Evolutionary conservation across 30 jellyfish, hydroid and myxozoan species (phyloP), one percentile per base, ranked within the genome.

Genomic region (Nemopilema nomurai): DNA sequence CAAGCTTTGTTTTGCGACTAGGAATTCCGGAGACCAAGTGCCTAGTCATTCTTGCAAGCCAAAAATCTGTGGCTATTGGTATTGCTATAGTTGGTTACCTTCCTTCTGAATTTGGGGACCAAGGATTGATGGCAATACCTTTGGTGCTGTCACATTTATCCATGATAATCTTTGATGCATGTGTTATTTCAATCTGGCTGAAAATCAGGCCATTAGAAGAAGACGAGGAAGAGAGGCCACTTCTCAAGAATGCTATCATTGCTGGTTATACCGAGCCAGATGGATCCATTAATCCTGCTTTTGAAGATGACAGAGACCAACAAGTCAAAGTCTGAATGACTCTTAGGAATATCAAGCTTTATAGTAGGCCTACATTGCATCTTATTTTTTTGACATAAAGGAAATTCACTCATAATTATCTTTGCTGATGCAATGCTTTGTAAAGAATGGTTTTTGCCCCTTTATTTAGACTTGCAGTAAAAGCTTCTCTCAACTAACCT

Each of bases 51-150:
- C 86, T 92, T 51, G 94, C 96, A 28, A 92, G 98, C 70, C 98
- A 92, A 86, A 92, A 92, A 67, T 88, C 98, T 24, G 71, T 87
- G 32, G 95, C 97, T 18, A 77, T 87, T 18, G 98, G 96, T 18
- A 63, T 89, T 28, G 87, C 98, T 1, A 74, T 84, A 29, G 89
- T 88, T 64, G 79, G 89, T 1, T 92, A 81, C 81, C 76, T 92
- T 28, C 98, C 98, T 18, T 29, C 26, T 22, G 76, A 71, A 51
- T 73, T 88, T 49, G 97, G 97, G 18, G 97, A 83, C 74, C 96
- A 84, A 80, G 98, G 98, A 1, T 70, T 92, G 83, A 83, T 87
- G 80, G 93, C 96, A 25, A 74, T 92, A 18, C 86, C 98, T 13
- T 23, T 92, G 78, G 93, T 92, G 0, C 22, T 92, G 28, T 77